Evolutionary conservation across 2,797 vertebrate genomes (phyloP).

Genomic region (Leptoclinus maculatus): DNA sequence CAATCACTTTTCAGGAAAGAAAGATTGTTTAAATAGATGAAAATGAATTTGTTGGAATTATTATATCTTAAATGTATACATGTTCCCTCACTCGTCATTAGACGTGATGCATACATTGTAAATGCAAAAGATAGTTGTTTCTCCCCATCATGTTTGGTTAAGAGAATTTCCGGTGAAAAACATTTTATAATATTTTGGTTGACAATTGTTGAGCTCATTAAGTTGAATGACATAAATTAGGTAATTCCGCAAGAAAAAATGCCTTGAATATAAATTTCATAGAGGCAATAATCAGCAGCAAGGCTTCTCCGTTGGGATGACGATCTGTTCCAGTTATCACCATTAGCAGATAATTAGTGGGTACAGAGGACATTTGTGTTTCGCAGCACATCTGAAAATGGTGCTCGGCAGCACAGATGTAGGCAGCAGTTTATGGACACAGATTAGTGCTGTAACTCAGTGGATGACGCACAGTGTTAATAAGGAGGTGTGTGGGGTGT

Average conservation of each 20-base stretch:
- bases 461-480: slow-evolving; percentile 21
- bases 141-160: background rate
- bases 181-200: background rate
- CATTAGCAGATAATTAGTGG: slow-evolving; percentile 55
- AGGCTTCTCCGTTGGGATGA: slow-evolving; percentile 14
- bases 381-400: slow-evolving; percentile 34
- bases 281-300: slow-evolving; percentile 7
- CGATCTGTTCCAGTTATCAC: slow-evolving; percentile 24
- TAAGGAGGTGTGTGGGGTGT: slow-evolving; percentile 9
- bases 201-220: background rate
- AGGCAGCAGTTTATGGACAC: slow-evolving; percentile 35
- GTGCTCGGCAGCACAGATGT: slow-evolving; percentile 18
- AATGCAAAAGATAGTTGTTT: background rate
- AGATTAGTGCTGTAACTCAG: slow-evolving; percentile 38
- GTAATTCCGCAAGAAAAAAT: slow-evolving; percentile 6
- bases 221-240: background rate
- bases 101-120: background rate
- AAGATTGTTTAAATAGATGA: background rate
- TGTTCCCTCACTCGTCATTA: background rate
- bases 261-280: slow-evolving; percentile 5
- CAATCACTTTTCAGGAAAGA: background rate
- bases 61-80: background rate
- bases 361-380: slow-evolving; percentile 35
- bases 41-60: background rate
- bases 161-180: background rate